Conservation (phyloP, 2,113 vertebrate genomes). For the Cephalopholis sonnerati region DNA sequence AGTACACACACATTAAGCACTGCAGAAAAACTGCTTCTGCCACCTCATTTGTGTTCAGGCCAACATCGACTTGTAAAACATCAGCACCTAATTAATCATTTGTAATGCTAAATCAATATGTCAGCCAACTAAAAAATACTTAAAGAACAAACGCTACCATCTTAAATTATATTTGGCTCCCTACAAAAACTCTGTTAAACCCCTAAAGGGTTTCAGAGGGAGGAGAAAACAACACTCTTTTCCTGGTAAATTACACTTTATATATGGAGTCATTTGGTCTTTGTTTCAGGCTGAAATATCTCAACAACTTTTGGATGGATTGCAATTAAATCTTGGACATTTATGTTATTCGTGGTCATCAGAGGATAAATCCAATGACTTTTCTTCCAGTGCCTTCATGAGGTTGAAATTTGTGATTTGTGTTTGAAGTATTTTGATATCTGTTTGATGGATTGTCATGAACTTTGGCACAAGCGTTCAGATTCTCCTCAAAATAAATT, state of each 20-base stretch:
- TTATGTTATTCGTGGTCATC: not conserved
- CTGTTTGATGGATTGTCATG: not conserved
- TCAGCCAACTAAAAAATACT: slow-evolving; percentile 48
- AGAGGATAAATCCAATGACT: not conserved
- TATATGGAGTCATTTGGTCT: not conserved
- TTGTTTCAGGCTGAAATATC: not conserved
- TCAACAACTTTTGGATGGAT: not conserved
- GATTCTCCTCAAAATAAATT: not conserved
- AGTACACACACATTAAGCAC: not conserved
- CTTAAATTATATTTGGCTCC: not conserved
- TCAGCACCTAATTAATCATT: slow-evolving; percentile 53
- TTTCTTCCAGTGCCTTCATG: not conserved
- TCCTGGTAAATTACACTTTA: no score
- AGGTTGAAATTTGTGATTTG: not conserved
- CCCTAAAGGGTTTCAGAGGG: not conserved
- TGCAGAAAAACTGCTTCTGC: slow-evolving; percentile 41
- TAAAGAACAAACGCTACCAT: slow-evolving; percentile 30
- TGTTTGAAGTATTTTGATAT: not conserved
- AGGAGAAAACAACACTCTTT: not conserved
- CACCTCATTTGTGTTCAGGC: slow-evolving; percentile 42
- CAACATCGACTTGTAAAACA: slow-evolving; percentile 58
- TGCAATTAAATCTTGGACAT: not conserved
- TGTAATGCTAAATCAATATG: slow-evolving; percentile 45
- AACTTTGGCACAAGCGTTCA: not conserved
- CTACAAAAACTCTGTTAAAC: not conserved